A percentile compares a stretch with the other conserved stretches of the same genome.
Evolutionary conservation across 2,888 invertebrate species (phyloP).

Genomic region (Orthosia cruda): DNA sequence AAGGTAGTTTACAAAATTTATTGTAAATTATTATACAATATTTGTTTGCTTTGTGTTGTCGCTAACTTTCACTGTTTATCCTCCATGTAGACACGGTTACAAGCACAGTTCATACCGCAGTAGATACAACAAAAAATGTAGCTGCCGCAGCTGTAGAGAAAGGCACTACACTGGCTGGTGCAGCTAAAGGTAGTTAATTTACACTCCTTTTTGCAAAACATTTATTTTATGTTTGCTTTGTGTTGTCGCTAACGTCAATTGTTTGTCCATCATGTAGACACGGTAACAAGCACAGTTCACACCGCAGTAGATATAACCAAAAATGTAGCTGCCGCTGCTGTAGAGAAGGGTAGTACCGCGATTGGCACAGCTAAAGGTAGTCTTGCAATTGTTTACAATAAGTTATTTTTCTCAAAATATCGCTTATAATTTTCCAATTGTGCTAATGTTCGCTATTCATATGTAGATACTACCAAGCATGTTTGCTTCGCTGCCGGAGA

Average conservation of each 20-base stretch:
- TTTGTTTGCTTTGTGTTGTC: conserved; percentile 23
- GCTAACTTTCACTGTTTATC: conserved; percentile 20
- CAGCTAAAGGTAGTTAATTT: conserved; percentile 65
- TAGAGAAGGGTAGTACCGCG: conserved; percentile 21
- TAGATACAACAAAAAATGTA: conserved; percentile 72
- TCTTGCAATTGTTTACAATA: conserved; percentile 11
- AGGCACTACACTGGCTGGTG: conserved; percentile 63
- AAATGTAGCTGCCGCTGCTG: conserved; percentile 28
- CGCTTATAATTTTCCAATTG: conserved; percentile 4
- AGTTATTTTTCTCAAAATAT: not conserved
- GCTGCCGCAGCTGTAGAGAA: conserved; percentile 71
- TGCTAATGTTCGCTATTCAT: conserved; percentile 27
- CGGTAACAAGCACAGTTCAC: conserved; percentile 35
- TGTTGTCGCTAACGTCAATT: conserved; percentile 5
- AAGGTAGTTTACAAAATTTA: conserved; percentile 19
- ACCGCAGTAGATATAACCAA: conserved; percentile 36
- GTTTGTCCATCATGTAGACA: conserved; percentile 17
- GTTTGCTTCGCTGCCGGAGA: conserved; percentile 73
- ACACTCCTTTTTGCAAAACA: not conserved
- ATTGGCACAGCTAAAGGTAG: conserved; percentile 35
- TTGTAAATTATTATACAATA: not conserved
- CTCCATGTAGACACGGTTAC: conserved; percentile 58
- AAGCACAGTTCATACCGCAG: conserved; percentile 66
- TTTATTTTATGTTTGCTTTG: conserved; percentile 5
- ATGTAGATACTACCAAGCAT: conserved; percentile 71